phyloP scores from a whole-genome alignment of 2,797 vertebrate genomes.

The Atherinosoma microstoma region DNA sequence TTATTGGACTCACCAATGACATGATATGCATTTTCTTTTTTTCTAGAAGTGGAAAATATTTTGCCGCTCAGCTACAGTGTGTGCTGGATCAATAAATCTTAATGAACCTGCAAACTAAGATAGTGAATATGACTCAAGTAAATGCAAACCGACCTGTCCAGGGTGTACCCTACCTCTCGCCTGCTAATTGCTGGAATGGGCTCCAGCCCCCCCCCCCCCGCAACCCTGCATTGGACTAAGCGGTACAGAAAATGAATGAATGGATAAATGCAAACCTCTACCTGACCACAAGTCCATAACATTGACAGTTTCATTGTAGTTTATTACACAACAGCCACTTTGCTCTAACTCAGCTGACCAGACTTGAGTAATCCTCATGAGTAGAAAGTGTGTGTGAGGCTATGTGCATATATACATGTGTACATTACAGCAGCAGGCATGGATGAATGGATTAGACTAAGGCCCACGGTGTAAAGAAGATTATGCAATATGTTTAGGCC shows the following conservation, averaged over 20 bases:
- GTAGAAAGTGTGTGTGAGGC: conserved; percentile 32
- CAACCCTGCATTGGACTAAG: too few species aligned
- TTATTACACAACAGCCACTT: conserved; percentile 52
- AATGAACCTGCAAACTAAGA: conserved; percentile 37
- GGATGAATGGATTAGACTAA: conserved; percentile 75
- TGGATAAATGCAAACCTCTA: not conserved
- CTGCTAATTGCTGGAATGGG: too few species aligned
- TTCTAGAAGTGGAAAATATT: not conserved
- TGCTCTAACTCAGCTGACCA: conserved; percentile 44
- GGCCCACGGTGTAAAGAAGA: conserved; percentile 65
- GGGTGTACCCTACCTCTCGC: too few species aligned
- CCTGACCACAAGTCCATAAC: conserved; percentile 25
- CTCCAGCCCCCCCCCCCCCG: too few species aligned
- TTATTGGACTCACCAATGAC: too few species aligned
- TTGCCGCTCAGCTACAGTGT: too few species aligned
- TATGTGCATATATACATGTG: conserved; percentile 34
- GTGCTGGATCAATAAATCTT: not conserved
- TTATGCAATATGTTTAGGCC: conserved; percentile 74
- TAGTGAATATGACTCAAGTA: conserved; percentile 39
- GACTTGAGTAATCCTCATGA: conserved; percentile 45
- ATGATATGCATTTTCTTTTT: not conserved
- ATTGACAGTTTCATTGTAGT: conserved; percentile 52
- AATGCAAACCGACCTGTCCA: not conserved
- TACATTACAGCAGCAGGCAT: conserved; percentile 59
- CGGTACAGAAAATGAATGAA: too few species aligned